Evolutionary conservation across 2,888 invertebrate genomes (phyloP).

Genomic region (Clostera curtula): DNA sequence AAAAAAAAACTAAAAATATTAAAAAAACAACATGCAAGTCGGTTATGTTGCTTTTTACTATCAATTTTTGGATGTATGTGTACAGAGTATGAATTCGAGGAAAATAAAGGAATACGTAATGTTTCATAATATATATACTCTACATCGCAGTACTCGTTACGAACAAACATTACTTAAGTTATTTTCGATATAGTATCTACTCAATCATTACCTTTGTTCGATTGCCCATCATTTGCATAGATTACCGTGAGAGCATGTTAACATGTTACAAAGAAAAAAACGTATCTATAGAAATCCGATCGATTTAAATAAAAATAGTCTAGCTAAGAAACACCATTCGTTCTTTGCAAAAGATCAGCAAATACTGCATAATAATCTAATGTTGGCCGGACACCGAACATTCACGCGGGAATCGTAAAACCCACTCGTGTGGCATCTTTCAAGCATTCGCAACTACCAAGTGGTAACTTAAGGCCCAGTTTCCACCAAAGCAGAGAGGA

Average conservation of each 20-base stretch:
- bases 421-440: too few species aligned
- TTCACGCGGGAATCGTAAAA: too few species aligned
- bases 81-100: conserved; percentile 73
- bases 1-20: conserved; percentile 32
- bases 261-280: conserved; percentile 53
- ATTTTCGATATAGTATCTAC: conserved; percentile 69
- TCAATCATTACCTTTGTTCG: conserved; percentile 66
- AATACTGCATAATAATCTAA: conserved; percentile 62
- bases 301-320: conserved; percentile 69
- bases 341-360: conserved; percentile 55
- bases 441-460: too few species aligned
- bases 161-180: conserved; percentile 71
- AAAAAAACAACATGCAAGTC: conserved; percentile 63
- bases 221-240: conserved; percentile 50
- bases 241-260: conserved; percentile 55
- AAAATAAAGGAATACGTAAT: conserved; percentile 72
- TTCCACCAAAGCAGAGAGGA: too few species aligned
- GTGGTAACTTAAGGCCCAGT: too few species aligned
- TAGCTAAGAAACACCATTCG: conserved; percentile 65
- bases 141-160: conserved; percentile 71
- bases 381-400: too few species aligned
- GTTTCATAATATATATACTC: conserved; percentile 68
- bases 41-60: conserved; percentile 75
- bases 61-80: conserved; percentile 74
- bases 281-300: conserved; percentile 65